These are phyloP conservation scores for Athetis lepigone DNA, from an alignment of 2,888 invertebrate species.

Conservation along the genomic window DNA sequence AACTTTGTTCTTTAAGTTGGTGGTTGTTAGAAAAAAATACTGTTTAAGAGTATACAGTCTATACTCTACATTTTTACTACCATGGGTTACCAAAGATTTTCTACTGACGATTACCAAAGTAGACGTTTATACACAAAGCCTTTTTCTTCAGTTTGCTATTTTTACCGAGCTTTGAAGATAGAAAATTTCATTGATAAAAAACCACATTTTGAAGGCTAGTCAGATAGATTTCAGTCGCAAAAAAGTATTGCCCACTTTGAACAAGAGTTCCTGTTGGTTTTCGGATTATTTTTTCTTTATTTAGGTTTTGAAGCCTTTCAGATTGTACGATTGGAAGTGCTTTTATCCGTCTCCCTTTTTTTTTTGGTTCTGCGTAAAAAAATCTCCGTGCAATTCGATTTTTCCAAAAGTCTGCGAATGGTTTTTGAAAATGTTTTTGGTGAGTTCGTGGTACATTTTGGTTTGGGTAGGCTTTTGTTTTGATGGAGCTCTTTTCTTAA, in stretches of 20 bases:
- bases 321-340: slow-evolving; percentile 34
- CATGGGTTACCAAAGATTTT: too few species aligned
- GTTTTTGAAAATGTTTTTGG: slow-evolving; percentile 20
- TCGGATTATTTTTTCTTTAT: slow-evolving; percentile 33
- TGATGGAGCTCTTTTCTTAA: too few species aligned
- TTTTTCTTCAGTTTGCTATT: too few species aligned
- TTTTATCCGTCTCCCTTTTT: slow-evolving; percentile 35
- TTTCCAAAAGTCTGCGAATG: slow-evolving; percentile 16
- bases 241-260: slow-evolving; percentile 13
- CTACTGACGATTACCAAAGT: too few species aligned
- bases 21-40: too few species aligned
- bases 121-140: too few species aligned
- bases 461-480: slow-evolving; percentile 3
- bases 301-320: slow-evolving; percentile 32
- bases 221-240: not conserved
- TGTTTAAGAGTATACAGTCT: too few species aligned
- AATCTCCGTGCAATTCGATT: slow-evolving; percentile 9
- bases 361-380: slow-evolving; percentile 15
- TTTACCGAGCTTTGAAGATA: too few species aligned
- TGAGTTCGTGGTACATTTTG: not conserved
- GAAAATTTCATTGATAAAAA: too few species aligned
- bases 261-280: slow-evolving; percentile 21
- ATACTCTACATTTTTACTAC: too few species aligned
- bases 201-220: too few species aligned
- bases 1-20: too few species aligned